Base-by-base conservation (phyloP, 2,888 invertebrate genomes). In the Diachrysia chrysitis region DNA sequence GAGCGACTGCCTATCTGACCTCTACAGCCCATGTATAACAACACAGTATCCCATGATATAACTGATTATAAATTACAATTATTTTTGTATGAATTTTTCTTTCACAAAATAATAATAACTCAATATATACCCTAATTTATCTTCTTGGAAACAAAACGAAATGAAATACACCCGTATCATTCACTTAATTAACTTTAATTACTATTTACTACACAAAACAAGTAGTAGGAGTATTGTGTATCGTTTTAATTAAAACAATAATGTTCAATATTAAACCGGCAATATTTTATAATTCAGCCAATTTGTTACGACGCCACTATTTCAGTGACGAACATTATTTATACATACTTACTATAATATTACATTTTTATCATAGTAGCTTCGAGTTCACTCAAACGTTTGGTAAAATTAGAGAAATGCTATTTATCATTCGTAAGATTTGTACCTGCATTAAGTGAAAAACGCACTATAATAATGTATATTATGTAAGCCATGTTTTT, bases 201-300 rank as follows among this genome's bases (percentile, higher is more conserved):
- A 79, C 21, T 73, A 66, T 72, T 75, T 72, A 73, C 63, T 67
- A 70, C 59, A 74, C 71, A 67, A 69, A 60, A 63, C 69, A 66
- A 66, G 67, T 58, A 61, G 53, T 55, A 55, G 9, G 21, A 60
- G 79, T 71, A 67, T 76, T 68, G 46, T 69, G 71, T 81, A 71
- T 63, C 76, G 48, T 17, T 66, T 76, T 83, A 83, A 83, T 83
- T 83, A 83, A 76, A 79, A 79, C 82, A 82, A 78, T 74, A 71
- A 72, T 66, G 71, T 66, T 25, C 73, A 66, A 67, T 78, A 63
- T 69, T 76, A 71, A 66, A 71, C 61, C 61, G 60, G 71, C 71
- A 56, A 73, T 83, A 82, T 72, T 79, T 83, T 75, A 82, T 71
- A 74, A 83, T 83, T 78, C 59, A 78, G 74, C 80, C 74, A 83